A percentile compares a stretch with the other conserved stretches of the same genome.
These are phyloP conservation scores for Atractosteus spatula DNA, from an alignment of 2,113 vertebrate genomes.

Conservation along the genomic window DNA sequence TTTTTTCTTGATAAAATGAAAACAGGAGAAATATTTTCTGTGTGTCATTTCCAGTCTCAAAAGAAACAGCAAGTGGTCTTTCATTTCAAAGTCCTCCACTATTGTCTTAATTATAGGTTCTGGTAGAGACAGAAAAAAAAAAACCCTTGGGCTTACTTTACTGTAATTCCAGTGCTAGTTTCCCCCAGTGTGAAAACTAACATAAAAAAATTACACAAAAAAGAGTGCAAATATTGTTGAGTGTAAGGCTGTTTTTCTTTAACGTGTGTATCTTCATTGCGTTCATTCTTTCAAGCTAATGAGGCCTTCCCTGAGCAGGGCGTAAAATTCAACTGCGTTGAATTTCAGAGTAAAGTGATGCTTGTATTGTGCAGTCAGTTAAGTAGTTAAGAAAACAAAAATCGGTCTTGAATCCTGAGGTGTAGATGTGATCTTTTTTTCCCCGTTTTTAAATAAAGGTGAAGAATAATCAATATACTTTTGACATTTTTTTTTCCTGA, in stretches of 20 bases:
- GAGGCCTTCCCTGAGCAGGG: slow-evolving; percentile 78
- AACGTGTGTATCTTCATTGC: slow-evolving; percentile 56
- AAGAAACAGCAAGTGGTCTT: slow-evolving; percentile 30
- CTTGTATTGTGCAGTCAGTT: slow-evolving; percentile 77
- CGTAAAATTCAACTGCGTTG: slow-evolving; percentile 70
- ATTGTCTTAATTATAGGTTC: slow-evolving; percentile 6
- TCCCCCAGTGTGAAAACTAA: slow-evolving; percentile 48
- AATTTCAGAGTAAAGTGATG: slow-evolving; percentile 78
- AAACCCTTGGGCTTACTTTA: slow-evolving; percentile 29
- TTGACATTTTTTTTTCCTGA: slow-evolving; percentile 42
- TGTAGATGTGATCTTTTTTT: slow-evolving; percentile 57
- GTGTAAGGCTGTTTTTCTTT: slow-evolving; percentile 66
- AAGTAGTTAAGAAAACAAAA: slow-evolving; percentile 59
- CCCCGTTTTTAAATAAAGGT: slow-evolving; percentile 43
- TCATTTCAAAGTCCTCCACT: slow-evolving; percentile 18
- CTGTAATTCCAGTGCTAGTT: slow-evolving; percentile 44
- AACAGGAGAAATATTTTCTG: background rate
- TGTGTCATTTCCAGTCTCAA: slow-evolving; percentile 37
- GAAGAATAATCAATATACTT: slow-evolving; percentile 50
- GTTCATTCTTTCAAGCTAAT: slow-evolving; percentile 75
- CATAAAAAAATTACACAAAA: background rate
- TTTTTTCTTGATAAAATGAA: slow-evolving; percentile 22
- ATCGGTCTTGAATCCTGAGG: slow-evolving; percentile 75
- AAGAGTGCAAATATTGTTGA: slow-evolving; percentile 68
- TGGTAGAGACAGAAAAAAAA: slow-evolving; percentile 21